Percentiles rank a stretch among this genome's conserved stretches.
Evolutionary conservation across 2,113 vertebrate species (phyloP).

Genomic region (Tapirus terrestris): DNA sequence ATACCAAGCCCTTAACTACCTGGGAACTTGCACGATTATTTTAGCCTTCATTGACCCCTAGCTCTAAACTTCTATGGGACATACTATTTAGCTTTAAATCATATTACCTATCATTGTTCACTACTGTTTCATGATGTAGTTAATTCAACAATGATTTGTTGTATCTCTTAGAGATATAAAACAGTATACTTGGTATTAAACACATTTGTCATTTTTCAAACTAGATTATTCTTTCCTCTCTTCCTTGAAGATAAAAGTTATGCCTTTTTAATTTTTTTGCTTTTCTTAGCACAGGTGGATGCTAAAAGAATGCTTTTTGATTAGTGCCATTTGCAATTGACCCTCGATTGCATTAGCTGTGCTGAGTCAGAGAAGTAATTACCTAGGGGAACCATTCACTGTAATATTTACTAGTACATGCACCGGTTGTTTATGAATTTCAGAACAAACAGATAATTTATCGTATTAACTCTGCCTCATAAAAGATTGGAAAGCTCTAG

Average conservation of each 20-base stretch:
- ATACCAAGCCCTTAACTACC: background rate
- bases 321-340: background rate
- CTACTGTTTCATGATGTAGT: background rate
- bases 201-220: background rate
- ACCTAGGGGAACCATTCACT: background rate
- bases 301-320: background rate
- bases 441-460: background rate
- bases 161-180: background rate
- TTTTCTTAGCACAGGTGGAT: background rate
- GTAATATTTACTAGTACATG: background rate
- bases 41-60: background rate
- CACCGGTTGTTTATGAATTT: background rate
- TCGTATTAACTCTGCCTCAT: background rate
- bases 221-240: background rate
- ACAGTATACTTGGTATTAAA: background rate
- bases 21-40: background rate
- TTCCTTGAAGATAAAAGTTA: background rate
- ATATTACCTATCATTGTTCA: background rate
- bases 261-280: background rate
- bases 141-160: background rate
- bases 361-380: background rate
- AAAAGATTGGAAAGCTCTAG: background rate
- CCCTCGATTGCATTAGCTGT: background rate
- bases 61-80: background rate
- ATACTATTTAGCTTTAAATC: background rate